Conservation (phyloP, 2,797 vertebrate genomes). For the Tokudaia tokunoshimensis region DNA sequence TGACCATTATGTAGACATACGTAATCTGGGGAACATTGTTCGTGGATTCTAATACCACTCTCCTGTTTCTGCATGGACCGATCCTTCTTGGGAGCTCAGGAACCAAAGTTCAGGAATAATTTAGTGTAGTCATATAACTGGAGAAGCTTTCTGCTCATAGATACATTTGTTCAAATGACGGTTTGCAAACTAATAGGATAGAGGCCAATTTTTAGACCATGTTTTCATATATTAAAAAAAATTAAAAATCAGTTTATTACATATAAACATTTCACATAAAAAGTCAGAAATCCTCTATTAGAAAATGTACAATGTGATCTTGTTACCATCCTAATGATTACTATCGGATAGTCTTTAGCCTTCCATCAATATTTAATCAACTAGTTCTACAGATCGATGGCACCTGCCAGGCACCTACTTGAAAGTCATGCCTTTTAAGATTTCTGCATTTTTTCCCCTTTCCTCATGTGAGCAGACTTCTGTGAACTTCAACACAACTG, state of each 20-base stretch:
- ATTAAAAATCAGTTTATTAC: conserved; percentile 35
- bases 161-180: neutral
- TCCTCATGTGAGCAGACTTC: neutral
- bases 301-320: neutral
- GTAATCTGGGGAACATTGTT: neutral
- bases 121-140: neutral
- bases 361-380: conserved; percentile 11
- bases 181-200: conserved; percentile 1
- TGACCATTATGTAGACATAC: neutral
- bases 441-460: neutral
- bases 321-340: neutral
- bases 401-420: neutral
- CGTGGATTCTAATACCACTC: neutral
- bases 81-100: neutral
- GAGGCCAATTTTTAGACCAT: neutral
- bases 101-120: neutral
- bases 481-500: neutral
- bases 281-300: neutral
- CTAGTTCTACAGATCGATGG: neutral
- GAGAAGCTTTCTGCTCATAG: conserved; percentile 12
- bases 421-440: neutral
- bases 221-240: neutral
- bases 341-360: conserved; percentile 7
- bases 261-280: neutral
- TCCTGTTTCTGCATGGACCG: neutral